Base-by-base conservation (phyloP, 2,797 vertebrate genomes). In the Microchirus variegatus region DNA sequence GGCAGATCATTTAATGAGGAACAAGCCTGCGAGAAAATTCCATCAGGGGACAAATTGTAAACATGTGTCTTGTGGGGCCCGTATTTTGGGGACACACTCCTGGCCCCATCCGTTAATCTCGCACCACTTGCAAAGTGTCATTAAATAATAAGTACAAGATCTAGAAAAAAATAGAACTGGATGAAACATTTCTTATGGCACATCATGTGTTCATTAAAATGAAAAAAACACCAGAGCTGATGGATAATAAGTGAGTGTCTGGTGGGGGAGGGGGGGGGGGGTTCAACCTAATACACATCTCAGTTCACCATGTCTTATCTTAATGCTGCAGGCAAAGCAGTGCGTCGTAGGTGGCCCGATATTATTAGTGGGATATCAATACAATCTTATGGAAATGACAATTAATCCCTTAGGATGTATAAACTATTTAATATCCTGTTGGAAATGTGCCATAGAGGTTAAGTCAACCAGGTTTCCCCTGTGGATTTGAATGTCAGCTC, bases 1-100 rank as follows among this genome's bases (percentile, higher is more conserved):
- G 67, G 84, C 77, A 48, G 84, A 85, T 89, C 75, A 91, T 92
- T 89, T 89, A 91, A 91, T 89, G 84, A 90, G 81, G 79, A 90
- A 80, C 88, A 89, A 90, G 85, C 79, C 78, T 63, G 62, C 77
- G 90, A 87, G 80, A 87, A 90, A 85, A 89, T 88, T 89, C 83
- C 83, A 87, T 77, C 78, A 81, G 82, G 78, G 78, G 74, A 87
- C 78, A 90, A 89, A 92, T 91, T 91, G 86, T 89, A 90, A 92
- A 90, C 91, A 92, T 87, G 79, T 93, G 90, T 91, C 80, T 80
- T 80, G 77, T 75, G 83, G 78, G 76, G 83, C 80, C 82, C 71
- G 70, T 66, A 77, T 67, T 80, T 78, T 82, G 82, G 64, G 84
- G 84, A 86, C 77, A 73, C 55, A 53, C 43, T 68, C 83, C 73